A percentile compares a stretch with the other conserved stretches of the same genome.
Conservation (phyloP, 2,888 invertebrate genomes). For the Agonum fuliginosum region DNA sequence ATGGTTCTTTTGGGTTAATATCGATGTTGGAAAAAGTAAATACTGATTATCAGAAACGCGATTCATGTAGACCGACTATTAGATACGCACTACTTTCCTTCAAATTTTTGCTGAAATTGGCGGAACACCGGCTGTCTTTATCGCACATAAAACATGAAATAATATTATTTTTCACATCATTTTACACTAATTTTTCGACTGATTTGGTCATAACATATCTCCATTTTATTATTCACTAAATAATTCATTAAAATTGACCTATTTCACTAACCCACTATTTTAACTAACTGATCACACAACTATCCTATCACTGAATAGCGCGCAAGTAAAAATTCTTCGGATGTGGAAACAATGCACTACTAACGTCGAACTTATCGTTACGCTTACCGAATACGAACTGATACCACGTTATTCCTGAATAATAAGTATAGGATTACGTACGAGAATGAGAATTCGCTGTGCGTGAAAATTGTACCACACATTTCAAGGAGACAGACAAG, state of each 20-base stretch:
- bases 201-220: neutral
- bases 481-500: slow-evolving; percentile 48
- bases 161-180: no score
- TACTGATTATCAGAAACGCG: neutral
- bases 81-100: neutral
- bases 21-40: neutral
- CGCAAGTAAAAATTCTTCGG: neutral
- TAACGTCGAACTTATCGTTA: slow-evolving; percentile 8
- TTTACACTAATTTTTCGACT: neutral
- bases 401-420: slow-evolving; percentile 24
- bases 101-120: neutral
- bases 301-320: no score
- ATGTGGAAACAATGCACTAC: neutral
- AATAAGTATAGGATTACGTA: slow-evolving; percentile 44
- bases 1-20: neutral
- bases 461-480: slow-evolving; percentile 37
- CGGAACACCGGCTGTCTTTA: no score
- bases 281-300: no score
- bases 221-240: neutral
- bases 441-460: slow-evolving; percentile 14
- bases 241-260: neutral
- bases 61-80: neutral
- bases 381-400: slow-evolving; percentile 39
- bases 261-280: no score
- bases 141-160: no score